Base-by-base conservation (phyloP, 2,888 invertebrate genomes). In the Eupithecia dodoneata region DNA sequence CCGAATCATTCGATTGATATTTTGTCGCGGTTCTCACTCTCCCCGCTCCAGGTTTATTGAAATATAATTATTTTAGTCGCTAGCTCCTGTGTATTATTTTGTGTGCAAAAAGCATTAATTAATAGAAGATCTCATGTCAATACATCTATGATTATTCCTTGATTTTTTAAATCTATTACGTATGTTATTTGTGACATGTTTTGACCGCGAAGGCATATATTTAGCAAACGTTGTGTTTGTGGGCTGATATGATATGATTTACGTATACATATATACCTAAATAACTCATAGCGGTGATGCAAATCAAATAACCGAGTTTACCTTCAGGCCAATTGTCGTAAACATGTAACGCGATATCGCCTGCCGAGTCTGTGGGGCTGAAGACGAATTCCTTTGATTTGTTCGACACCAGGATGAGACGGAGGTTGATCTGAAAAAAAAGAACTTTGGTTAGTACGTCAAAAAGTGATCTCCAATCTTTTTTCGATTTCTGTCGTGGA, bases 271-370 rank as follows among this genome's bases (percentile, higher is more conserved):
- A 10, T 15, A 52, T 15, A 52, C 52, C 2, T 7, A n/a, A 9
- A 55, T 59, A 0, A 59, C 18, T 59, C 18, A 59, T 1, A 10
- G 18, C 10, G 18, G 59, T 18, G 30, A 65, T 65, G 30, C 10
- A 65, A 65, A 65, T 55, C 7, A 59, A 65, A 13, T 63, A 73
- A 18, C 67, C 69, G 18, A 18, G 63, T 63, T 63, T 65, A 99
- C 99, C 99, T 97, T 98, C 97, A 81, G 99, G 99, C 99, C 99
- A 99, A 94, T 99, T 98, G 94, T 99, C 99, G 96, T 99, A 99
- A 90, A 99, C 99, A 96, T 98, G 98, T 96, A 99, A 98, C 87
- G 99, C 99, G 94, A 99, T 99, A 95, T 99, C 99, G 87, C 99
- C 98, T 87, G 99, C 99, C 83, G 99, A 99, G 95, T 99, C 99